phyloP scores from a whole-genome alignment of 2,888 invertebrate species.

The Diarsia mendica region DNA sequence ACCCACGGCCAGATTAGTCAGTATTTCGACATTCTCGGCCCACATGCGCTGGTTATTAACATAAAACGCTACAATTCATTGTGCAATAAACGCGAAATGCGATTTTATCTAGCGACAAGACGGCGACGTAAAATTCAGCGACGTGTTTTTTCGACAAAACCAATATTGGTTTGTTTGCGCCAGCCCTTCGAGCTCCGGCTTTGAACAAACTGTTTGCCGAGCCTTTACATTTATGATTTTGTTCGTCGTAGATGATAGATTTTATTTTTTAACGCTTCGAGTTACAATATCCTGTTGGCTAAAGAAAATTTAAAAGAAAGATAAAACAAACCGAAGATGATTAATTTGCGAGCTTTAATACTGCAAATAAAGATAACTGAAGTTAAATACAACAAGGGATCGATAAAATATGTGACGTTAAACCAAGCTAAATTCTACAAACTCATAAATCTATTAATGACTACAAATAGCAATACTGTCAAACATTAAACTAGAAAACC shows the following conservation, averaged over 20 bases:
- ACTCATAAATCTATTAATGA: background rate
- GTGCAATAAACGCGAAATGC: conserved; percentile 87
- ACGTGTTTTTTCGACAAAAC: conserved; percentile 71
- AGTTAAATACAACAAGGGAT: too few relatives aligned
- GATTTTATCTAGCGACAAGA: conserved; percentile 87
- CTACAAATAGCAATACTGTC: background rate
- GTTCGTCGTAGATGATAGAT: conserved; percentile 43
- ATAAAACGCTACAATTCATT: conserved; percentile 89
- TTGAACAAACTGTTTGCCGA: conserved; percentile 62
- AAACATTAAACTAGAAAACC: background rate
- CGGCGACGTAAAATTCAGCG: conserved; percentile 75
- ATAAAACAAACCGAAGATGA: background rate
- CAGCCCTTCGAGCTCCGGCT: conserved; percentile 57
- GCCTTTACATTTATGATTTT: conserved; percentile 59
- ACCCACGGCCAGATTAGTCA: conserved; percentile 89
- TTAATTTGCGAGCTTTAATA: background rate
- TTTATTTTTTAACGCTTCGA: conserved; percentile 48
- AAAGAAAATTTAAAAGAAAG: conserved; percentile 6
- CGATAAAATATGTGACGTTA: background rate
- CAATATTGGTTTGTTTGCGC: conserved; percentile 65
- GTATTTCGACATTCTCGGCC: conserved; percentile 88
- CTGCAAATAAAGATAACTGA: background rate
- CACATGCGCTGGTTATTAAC: conserved; percentile 85
- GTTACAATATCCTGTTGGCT: conserved; percentile 33
- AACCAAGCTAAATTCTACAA: background rate